Evolutionary conservation across 2,888 invertebrate genomes (phyloP), one percentile per base, ranked within the genome.

Genomic region (Trissoscelio sp.): DNA sequence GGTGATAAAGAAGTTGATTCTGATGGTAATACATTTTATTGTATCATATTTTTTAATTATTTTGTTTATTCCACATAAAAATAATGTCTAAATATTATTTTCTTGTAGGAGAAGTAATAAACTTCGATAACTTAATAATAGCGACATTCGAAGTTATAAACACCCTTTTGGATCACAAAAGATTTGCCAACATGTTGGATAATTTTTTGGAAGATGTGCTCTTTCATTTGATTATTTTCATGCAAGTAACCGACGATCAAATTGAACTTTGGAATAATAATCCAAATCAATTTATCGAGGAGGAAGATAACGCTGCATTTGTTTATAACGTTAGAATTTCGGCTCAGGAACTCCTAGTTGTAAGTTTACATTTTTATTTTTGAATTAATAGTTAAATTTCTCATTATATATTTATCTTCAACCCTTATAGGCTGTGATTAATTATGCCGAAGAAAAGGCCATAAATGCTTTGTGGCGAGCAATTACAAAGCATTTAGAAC

Each of bases 221-320:
- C 73, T 95, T 95, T 86, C 94, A 95, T 79, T 92, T 94, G 53
- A 93, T 95, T 60, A 92, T 94, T 14, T 95, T 95, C 85, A 94
- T 95, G 92, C 95, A 95, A 92, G 94, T 95, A 70, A 94, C 94
- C 0, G 94, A 94, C 82, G 94, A 95, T 80, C 95, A 95, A 92
- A 93, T 93, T 42, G 92, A 93, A 79, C 88, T 92, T 39, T 95
- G 95, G 95, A 92, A 92, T 44, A 92, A 92, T 16, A 94, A 94
- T 91, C 93, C 94, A 0, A 94, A 94, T 86, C 94, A 93, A 86
- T 95, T 94, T 91, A 94, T 95, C 4, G 95, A 95, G 84, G 95
- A 95, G 86, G 95, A 95, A 86, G 94, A 95, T 86, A 94, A 94
- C 79, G 93, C 93, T 44, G 93, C 93, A 0, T 94, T 93, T 78